Evolutionary conservation across 2,113 vertebrate species (phyloP).

Genomic region (Nansenia antarctica): DNA sequence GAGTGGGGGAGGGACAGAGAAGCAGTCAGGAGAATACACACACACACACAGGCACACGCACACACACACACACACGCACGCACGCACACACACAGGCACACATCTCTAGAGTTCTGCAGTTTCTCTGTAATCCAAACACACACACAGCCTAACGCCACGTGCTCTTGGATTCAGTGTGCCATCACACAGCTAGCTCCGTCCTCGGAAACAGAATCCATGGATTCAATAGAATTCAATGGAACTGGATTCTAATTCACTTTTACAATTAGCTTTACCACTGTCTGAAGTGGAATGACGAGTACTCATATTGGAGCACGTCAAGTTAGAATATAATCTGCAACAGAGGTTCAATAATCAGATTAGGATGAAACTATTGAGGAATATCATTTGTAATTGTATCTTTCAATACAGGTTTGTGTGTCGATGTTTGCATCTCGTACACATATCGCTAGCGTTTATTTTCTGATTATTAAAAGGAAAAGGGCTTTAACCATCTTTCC

Average conservation of each 20-base stretch:
- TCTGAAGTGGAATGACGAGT: too few species aligned
- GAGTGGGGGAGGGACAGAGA: slow-evolving; percentile 59
- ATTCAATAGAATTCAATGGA: too few species aligned
- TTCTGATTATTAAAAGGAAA: background rate
- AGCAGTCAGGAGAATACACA: slow-evolving; percentile 54
- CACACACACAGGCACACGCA: slow-evolving; percentile 45
- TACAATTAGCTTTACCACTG: slow-evolving; percentile 37
- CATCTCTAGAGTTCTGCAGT: slow-evolving; percentile 50
- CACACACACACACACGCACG: background rate
- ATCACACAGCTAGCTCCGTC: too few species aligned
- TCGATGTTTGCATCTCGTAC: slow-evolving; percentile 11
- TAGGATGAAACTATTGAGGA: too few species aligned
- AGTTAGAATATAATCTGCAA: too few species aligned
- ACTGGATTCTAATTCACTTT: too few species aligned
- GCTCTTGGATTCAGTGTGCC: too few species aligned
- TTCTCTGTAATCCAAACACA: slow-evolving; percentile 52
- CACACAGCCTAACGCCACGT: too few species aligned
- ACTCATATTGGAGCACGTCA: too few species aligned
- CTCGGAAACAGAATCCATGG: too few species aligned
- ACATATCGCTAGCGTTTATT: background rate
- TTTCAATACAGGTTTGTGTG: background rate
- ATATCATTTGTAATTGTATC: too few species aligned
- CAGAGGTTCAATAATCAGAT: background rate
- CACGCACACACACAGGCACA: background rate
- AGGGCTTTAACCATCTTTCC: background rate